Conservation (phyloP, 2,113 vertebrate species). For the Brachyhypopomus gauderio region DNA sequence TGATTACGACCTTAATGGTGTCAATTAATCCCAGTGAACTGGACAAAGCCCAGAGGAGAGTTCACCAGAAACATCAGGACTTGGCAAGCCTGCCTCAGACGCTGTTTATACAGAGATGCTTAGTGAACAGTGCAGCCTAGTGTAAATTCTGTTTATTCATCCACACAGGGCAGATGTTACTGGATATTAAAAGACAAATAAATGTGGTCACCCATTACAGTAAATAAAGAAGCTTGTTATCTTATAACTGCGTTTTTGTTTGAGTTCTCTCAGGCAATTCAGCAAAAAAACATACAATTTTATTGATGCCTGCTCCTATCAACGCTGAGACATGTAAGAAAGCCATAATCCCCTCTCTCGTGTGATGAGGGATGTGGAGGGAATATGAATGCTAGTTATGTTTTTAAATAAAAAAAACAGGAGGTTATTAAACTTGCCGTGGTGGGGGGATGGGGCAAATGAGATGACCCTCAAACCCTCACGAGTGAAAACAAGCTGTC, state of each 20-base stretch:
- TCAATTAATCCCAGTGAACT: slow-evolving; percentile 23
- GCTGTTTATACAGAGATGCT: not conserved
- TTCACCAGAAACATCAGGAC: slow-evolving; percentile 4
- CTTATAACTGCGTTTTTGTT: not conserved
- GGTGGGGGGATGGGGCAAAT: slow-evolving; percentile 7
- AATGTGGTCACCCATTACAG: not conserved
- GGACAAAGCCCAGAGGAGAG: slow-evolving; percentile 25
- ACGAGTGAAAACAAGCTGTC: slow-evolving; percentile 38
- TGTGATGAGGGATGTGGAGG: not conserved
- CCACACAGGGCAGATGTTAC: not conserved
- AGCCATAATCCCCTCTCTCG: slow-evolving; percentile 19
- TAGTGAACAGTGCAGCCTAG: not conserved
- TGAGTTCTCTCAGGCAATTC: not conserved
- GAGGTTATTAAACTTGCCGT: slow-evolving; percentile 21
- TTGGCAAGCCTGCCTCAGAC: not conserved
- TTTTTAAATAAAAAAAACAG: slow-evolving; percentile 40
- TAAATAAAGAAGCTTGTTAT: no score
- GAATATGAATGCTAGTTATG: slow-evolving; percentile 34
- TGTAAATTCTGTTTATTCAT: slow-evolving; percentile 8
- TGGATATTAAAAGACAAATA: not conserved
- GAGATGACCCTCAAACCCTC: not conserved
- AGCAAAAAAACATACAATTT: not conserved
- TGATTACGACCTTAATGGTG: slow-evolving; percentile 44
- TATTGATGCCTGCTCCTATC: slow-evolving; percentile 32
- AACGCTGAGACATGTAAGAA: slow-evolving; percentile 19